These are phyloP conservation scores for Saccostrea echinata DNA, from an alignment of 1,140 invertebrate genomes.

Conservation along the genomic window DNA sequence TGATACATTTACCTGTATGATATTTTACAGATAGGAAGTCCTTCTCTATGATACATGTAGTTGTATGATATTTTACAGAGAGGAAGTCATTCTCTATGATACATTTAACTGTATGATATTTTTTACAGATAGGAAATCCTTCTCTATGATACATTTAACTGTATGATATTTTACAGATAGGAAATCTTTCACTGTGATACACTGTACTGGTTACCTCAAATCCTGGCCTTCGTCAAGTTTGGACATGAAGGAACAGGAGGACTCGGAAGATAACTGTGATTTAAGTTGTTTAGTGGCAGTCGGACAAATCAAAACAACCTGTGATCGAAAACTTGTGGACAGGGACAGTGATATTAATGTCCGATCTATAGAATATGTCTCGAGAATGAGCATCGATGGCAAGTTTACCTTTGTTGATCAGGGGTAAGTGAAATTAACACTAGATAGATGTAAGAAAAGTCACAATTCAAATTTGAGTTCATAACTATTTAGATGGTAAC, in stretches of 20 bases:
- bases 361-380: slow-evolving; percentile 85
- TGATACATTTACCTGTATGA: too few relatives aligned
- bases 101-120: not conserved
- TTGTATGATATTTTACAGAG: too few relatives aligned
- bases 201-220: slow-evolving; percentile 95
- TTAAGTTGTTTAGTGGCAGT: slow-evolving; percentile 89
- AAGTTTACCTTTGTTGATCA: slow-evolving; percentile 86
- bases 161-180: slow-evolving; percentile 85
- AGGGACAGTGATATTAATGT: slow-evolving; percentile 63
- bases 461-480: not conserved
- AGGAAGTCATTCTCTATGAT: too few relatives aligned
- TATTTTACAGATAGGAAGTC: too few relatives aligned
- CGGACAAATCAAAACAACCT: slow-evolving; percentile 81
- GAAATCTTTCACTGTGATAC: slow-evolving; percentile 88
- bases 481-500: not conserved
- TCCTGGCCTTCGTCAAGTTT: slow-evolving; percentile 92
- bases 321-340: slow-evolving; percentile 61
- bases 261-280: slow-evolving; percentile 86
- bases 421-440: slow-evolving; percentile 81
- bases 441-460: too few relatives aligned
- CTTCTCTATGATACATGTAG: too few relatives aligned
- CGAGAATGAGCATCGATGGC: slow-evolving; percentile 83
- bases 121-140: slow-evolving; percentile 85
- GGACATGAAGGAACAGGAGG: slow-evolving; percentile 82
- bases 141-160: slow-evolving; percentile 91